Base-by-base conservation (phyloP, 2,888 invertebrate species). In the Drosophila percnosoma region DNA sequence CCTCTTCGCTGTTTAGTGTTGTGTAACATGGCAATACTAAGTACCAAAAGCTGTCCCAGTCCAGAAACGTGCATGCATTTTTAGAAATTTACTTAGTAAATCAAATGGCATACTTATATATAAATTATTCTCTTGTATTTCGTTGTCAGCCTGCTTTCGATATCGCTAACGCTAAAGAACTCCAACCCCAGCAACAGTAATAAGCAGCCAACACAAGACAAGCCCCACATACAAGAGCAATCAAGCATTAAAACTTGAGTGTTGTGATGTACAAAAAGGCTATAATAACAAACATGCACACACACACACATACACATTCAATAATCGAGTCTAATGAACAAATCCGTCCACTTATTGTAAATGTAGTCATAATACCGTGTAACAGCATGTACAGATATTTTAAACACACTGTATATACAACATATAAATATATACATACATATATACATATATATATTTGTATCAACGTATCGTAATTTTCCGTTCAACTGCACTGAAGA, bases 71-170 rank as follows among this genome's bases (percentile, higher is more conserved):
- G 73, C 73, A 73, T 62, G 73, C 62, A 62, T 21, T 15, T 36
- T 13, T 34, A 38, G 57, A 18, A 57, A 29, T 29, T 29, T 5
- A 24, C 18, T 24, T 51, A 49, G 36, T 18, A 31, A n/a, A 40
- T n/a, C 15, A 48, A 55, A 13, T 57, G 57, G 55, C n/a, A 21
- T 40, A 51, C n/a, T 29, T 27, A 29, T 38, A 53, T 58, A 42
- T 78, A 75, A 73, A 72, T 68, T 82, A 73, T 73, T 89, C 80
- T 90, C 77, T 86, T 82, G 74, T 82, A 78, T 89, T 66, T 81
- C 80, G 69, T 87, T 84, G 71, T 82, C 81, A 89, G 91, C 82
- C 68, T 78, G 83, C 83, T 81, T 88, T 81, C 81, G 78, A 60
- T 90, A 80, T 77, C 83, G 82, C 83, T 90, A 77, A 57, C 72